A percentile compares a stretch with the other conserved stretches of the same genome.
Conservation (phyloP, 2,888 invertebrate species). For the Ormyrus labotus region DNA sequence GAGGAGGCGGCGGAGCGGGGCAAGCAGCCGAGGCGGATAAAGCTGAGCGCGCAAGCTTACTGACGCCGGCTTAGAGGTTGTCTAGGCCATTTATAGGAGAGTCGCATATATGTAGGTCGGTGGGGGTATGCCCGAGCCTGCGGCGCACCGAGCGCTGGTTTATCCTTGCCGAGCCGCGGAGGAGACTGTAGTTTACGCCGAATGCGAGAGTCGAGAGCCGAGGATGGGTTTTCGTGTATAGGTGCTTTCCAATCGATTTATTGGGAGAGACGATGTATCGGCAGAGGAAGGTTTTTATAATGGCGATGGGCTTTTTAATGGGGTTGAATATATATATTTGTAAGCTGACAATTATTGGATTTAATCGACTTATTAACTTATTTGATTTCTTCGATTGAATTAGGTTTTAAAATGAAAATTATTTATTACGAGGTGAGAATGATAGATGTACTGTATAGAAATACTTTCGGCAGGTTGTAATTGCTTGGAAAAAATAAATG, state of each 20-base stretch:
- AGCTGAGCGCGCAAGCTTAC: slow-evolving; percentile 58
- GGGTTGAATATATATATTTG: too few species aligned
- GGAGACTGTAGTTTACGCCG: slow-evolving; percentile 18
- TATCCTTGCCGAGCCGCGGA: slow-evolving; percentile 24
- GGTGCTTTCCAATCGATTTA: neutral
- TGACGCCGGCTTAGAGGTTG: slow-evolving; percentile 69
- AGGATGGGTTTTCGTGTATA: neutral
- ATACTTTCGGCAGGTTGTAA: too few species aligned
- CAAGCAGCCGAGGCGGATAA: slow-evolving; percentile 25
- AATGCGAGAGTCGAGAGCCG: too few species aligned
- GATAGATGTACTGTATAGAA: too few species aligned
- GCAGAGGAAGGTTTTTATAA: too few species aligned
- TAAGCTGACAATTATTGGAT: too few species aligned
- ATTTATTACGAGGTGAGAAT: too few species aligned
- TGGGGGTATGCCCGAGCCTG: slow-evolving; percentile 68
- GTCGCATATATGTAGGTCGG: slow-evolving; percentile 71
- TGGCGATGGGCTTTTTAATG: too few species aligned
- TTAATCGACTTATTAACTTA: too few species aligned
- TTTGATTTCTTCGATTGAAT: too few species aligned
- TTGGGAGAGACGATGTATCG: neutral
- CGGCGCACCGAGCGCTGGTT: slow-evolving; percentile 48
- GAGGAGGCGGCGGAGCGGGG: neutral
- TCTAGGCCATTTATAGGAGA: slow-evolving; percentile 74
- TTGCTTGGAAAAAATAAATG: too few species aligned
- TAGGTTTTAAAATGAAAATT: too few species aligned